Conservation (phyloP, 2,797 vertebrate genomes). For the Hemitrygon akajei region DNA sequence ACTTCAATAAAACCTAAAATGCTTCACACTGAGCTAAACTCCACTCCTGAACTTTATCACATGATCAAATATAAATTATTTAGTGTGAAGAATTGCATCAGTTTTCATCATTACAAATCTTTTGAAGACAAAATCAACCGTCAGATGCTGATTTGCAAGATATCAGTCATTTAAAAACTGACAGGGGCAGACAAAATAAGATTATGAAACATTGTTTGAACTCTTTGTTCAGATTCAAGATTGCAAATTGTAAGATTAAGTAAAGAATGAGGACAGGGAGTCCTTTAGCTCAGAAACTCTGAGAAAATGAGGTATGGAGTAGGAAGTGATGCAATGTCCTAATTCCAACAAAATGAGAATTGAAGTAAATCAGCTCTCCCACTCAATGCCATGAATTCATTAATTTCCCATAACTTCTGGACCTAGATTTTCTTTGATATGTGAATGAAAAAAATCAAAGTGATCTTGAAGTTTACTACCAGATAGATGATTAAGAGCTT, state of each 20-base stretch:
- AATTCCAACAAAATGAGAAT: neutral
- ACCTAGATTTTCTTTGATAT: neutral
- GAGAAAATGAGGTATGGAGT: neutral
- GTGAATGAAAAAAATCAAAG: neutral
- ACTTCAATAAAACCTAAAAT: neutral
- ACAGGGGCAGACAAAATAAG: too few relatives aligned
- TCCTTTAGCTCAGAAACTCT: neutral
- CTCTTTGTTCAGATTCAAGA: neutral
- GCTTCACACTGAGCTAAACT: neutral
- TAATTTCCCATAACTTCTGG: neutral
- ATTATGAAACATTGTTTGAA: neutral
- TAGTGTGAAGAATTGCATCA: neutral
- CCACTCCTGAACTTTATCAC: neutral
- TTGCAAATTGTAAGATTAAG: neutral
- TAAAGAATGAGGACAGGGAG: neutral
- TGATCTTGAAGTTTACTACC: neutral
- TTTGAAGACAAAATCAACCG: neutral
- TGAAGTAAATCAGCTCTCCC: neutral
- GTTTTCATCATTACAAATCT: neutral
- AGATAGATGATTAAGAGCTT: neutral
- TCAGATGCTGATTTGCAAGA: neutral
- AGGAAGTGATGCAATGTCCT: neutral
- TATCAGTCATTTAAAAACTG: neutral
- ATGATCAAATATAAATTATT: neutral
- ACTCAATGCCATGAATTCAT: neutral